Conservation (phyloP, 2,113 vertebrate species). For the Numenius arquata region DNA sequence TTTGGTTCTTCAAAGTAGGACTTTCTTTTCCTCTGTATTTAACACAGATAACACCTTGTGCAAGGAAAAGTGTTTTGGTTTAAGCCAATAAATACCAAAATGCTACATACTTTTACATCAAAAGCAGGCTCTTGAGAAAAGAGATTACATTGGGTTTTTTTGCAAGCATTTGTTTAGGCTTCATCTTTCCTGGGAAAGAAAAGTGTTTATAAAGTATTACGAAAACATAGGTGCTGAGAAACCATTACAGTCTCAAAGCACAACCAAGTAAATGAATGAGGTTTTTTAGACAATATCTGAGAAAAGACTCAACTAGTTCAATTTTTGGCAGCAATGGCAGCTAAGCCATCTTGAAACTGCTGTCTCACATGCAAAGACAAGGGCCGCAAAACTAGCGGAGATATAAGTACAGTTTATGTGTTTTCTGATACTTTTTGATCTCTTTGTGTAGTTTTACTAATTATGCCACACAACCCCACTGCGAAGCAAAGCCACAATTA, state of each 20-base stretch:
- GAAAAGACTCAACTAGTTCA: not conserved
- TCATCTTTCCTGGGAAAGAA: not conserved
- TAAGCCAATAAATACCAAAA: not conserved
- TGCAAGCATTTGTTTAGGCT: not conserved
- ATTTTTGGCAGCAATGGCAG: not conserved
- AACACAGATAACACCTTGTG: not conserved
- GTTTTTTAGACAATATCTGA: not conserved
- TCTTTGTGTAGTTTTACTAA: not conserved
- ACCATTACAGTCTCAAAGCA: not conserved
- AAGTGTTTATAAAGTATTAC: not conserved
- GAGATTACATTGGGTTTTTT: accelerated
- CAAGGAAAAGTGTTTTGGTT: not conserved
- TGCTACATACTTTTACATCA: not conserved
- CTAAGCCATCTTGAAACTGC: not conserved
- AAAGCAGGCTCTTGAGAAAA: not conserved
- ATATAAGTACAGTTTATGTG: not conserved
- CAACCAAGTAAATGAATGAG: not conserved
- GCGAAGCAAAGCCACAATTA: not conserved
- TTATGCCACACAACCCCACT: accelerated
- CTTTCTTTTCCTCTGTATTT: not conserved
- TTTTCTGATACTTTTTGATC: not conserved
- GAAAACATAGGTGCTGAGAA: not conserved
- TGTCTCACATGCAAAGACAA: not conserved
- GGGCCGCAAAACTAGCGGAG: not conserved
- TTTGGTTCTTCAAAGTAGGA: not conserved